Conservation (phyloP, 2,113 vertebrate species). For the Misgurnus anguillicaudatus region DNA sequence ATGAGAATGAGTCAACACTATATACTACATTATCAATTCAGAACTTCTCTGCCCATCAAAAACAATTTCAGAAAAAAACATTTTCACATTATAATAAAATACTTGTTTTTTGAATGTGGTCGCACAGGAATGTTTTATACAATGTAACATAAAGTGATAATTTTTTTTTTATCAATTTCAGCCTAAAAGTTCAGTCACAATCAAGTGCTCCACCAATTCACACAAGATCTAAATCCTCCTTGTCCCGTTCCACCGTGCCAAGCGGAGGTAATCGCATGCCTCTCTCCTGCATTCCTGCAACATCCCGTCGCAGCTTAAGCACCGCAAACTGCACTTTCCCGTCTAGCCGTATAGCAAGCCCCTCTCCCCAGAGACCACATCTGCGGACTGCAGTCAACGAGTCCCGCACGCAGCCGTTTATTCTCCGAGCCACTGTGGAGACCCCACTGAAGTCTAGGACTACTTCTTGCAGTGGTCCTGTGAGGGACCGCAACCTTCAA, state of each 20-base stretch:
- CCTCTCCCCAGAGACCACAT: constrained; percentile 82
- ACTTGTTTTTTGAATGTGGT: too few relatives aligned
- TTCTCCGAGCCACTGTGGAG: constrained; percentile 68
- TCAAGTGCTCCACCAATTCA: constrained; percentile 52
- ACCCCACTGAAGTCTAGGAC: constrained; percentile 67
- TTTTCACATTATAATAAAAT: too few relatives aligned
- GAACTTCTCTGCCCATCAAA: too few relatives aligned
- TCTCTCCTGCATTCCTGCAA: constrained; percentile 68
- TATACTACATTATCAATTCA: too few relatives aligned
- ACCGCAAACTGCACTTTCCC: constrained; percentile 78
- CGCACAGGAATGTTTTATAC: not conserved
- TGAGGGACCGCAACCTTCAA: constrained; percentile 72
- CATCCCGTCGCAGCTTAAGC: constrained; percentile 77
- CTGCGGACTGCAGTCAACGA: constrained; percentile 64
- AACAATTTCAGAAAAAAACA: too few relatives aligned
- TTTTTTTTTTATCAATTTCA: constrained; percentile 55
- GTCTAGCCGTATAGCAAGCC: constrained; percentile 79
- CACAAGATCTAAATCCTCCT: constrained; percentile 59
- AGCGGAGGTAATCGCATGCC: constrained; percentile 74
- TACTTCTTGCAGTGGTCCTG: constrained; percentile 60
- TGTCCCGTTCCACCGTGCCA: constrained; percentile 56
- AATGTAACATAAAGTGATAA: not conserved
- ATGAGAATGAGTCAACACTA: too few relatives aligned
- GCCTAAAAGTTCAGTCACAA: constrained; percentile 73
- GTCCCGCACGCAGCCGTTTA: constrained; percentile 68